These are phyloP conservation scores for Alectura lathami DNA, from an alignment of 2,113 vertebrate species.

Conservation along the genomic window DNA sequence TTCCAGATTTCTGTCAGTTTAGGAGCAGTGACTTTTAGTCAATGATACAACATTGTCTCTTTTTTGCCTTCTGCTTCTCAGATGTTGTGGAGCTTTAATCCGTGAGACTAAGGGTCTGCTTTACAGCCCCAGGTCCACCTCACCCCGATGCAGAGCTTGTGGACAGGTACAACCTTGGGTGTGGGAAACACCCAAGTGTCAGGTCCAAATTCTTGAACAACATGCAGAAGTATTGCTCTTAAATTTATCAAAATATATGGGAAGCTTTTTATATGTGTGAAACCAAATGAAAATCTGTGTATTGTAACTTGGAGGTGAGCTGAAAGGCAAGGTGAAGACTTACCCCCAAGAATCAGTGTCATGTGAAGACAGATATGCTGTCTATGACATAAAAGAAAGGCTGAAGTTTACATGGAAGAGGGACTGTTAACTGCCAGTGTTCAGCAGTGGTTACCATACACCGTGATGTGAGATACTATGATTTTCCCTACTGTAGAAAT, in stretches of 20 bases:
- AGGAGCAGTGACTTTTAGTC: neutral
- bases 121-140: neutral
- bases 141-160: fast-evolving
- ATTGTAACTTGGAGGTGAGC: neutral
- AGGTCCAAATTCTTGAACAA: neutral
- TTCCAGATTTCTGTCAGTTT: neutral
- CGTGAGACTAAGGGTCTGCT: neutral
- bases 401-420: neutral
- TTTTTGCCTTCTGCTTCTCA: neutral
- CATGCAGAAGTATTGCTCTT: neutral
- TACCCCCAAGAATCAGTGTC: neutral
- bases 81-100: neutral
- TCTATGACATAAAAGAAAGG: neutral
- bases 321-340: neutral
- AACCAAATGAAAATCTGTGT: neutral
- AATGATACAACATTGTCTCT: neutral
- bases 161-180: neutral
- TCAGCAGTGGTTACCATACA: neutral
- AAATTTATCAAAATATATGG: neutral
- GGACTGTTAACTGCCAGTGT: neutral
- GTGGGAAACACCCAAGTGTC: neutral
- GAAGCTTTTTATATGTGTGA: neutral
- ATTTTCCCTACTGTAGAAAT: neutral
- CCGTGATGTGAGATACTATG: neutral
- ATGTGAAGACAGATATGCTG: neutral